Base-by-base conservation (phyloP, 2,888 invertebrate species). In the Orgyia antiqua region DNA sequence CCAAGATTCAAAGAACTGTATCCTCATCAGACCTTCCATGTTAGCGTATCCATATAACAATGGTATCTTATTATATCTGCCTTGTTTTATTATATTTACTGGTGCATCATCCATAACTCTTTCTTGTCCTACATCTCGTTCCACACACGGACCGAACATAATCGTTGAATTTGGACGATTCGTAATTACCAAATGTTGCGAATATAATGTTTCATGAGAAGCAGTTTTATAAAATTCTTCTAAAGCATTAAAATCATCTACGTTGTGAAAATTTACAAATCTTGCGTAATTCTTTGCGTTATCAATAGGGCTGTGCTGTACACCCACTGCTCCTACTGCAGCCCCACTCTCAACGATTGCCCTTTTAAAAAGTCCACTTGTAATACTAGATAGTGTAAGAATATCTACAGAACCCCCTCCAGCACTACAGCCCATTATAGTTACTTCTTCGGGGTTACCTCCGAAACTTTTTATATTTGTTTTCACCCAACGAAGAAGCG, bases 391-490 rank as follows among this genome's bases (percentile, higher is more conserved):
- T 0, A 73, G 34, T 48, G 60, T 53, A 7, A 74, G 36, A 0
- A 73, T 47, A 27, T 70, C 66, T 0, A 65, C 67, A 1, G 68
- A 33, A 0, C 56, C 46, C 0, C 67, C 46, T 0, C 72, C 73
- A 2, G 69, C 65, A 25, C 69, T 70, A 8, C 31, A 56, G 0
- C 73, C 73, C 6, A 33, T 42, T 6, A 74, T 30, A 0, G 74
- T 69, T 0, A 74, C 58, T 23, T 74, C 69, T 24, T 62, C 29
- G 13, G 73, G 67, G 29, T 73, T 66, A 3, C 72, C 74, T 0
- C 74, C 68, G 13, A 65, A 74, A 6, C 31, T 55, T 0, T 52
- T 63, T 2, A 74, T 73, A 25, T 74, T 69, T 8, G 53, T 50
- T 9, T 65, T 44, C 2, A 74, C 67, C 74, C 74, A 74, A 1